Conservation (phyloP, 2,888 invertebrate genomes). For the Allophyes oxyacanthae region DNA sequence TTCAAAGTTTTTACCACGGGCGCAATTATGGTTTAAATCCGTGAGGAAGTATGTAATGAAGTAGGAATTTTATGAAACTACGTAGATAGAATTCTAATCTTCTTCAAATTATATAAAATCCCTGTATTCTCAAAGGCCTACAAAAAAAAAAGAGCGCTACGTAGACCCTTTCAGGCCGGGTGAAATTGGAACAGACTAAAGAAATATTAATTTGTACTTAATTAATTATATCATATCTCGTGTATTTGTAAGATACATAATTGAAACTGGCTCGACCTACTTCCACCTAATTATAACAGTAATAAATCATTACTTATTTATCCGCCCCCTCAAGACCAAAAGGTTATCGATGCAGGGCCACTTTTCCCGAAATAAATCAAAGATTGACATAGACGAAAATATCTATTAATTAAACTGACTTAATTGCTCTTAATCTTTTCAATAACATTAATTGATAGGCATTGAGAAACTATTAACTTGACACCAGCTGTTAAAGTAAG, state of each 20-base stretch:
- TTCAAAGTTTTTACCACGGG: too few species aligned
- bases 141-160: too few species aligned
- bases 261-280: slow-evolving; percentile 38
- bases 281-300: slow-evolving; percentile 49
- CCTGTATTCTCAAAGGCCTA: too few species aligned
- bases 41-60: too few species aligned
- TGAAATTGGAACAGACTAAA: too few species aligned
- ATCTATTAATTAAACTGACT: slow-evolving; percentile 26
- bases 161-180: too few species aligned
- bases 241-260: slow-evolving; percentile 46
- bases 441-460: slow-evolving; percentile 51
- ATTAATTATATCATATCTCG: neutral
- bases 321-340: slow-evolving; percentile 34
- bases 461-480: slow-evolving; percentile 28
- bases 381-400: slow-evolving; percentile 29
- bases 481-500: slow-evolving; percentile 17
- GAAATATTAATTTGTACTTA: neutral
- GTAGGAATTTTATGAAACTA: too few species aligned
- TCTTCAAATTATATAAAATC: too few species aligned
- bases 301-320: slow-evolving; percentile 50
- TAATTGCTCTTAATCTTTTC: slow-evolving; percentile 45
- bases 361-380: slow-evolving; percentile 46
- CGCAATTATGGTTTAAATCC: too few species aligned
- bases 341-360: slow-evolving; percentile 48
- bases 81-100: too few species aligned